These are phyloP conservation scores for Amphiprion ocellaris DNA, from an alignment of 2,113 vertebrate species.

Conservation along the genomic window DNA sequence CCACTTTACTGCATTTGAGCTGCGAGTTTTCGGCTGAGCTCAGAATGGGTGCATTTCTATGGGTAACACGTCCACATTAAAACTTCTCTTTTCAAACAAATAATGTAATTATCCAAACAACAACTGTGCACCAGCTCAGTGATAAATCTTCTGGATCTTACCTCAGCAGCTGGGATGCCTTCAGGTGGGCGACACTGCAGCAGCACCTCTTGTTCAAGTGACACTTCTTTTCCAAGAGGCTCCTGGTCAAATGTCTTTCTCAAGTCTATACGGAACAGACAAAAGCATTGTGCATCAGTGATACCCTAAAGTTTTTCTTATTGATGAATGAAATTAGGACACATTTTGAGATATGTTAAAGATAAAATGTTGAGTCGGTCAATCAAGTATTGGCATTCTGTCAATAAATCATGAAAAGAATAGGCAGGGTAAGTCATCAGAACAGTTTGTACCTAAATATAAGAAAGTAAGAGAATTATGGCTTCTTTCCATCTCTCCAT, in stretches of 20 bases:
- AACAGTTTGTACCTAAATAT: neutral
- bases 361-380: constrained; percentile 8
- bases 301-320: neutral
- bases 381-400: constrained; percentile 4
- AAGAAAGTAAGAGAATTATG: neutral
- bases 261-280: constrained; percentile 85
- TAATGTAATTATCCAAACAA: neutral
- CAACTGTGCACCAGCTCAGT: neutral
- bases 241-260: constrained; percentile 98
- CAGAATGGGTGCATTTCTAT: constrained; percentile 4
- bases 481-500: neutral
- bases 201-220: constrained; percentile 95
- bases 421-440: neutral
- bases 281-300: constrained; percentile 25
- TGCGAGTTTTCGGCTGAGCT: constrained; percentile 23
- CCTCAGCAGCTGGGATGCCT: constrained; percentile 96
- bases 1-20: constrained; percentile 59
- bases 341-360: constrained; percentile 7
- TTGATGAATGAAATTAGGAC: neutral
- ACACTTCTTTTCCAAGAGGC: constrained; percentile 96
- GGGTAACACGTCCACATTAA: neutral
- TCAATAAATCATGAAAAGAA: constrained; percentile 22
- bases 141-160: constrained; percentile 71
- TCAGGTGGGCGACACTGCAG: constrained; percentile 97
- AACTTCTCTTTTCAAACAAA: constrained; percentile 7